These are phyloP conservation scores for Prionailurus viverrinus DNA, from an alignment of 2,113 vertebrate species.

Conservation along the genomic window DNA sequence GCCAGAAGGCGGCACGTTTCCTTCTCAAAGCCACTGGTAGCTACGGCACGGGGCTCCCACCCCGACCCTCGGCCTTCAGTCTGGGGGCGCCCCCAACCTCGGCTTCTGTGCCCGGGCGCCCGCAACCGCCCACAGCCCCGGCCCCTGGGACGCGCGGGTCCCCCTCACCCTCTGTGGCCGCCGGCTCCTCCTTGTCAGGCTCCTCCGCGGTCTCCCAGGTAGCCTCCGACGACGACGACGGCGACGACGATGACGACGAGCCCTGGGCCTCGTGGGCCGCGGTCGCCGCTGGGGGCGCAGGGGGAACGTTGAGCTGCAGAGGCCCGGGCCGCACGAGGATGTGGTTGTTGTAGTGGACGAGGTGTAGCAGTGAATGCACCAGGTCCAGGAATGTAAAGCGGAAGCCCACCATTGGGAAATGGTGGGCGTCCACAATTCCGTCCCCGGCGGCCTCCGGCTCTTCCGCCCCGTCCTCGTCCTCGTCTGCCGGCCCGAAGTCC, in stretches of 20 bases:
- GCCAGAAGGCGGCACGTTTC: not conserved
- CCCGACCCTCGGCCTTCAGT: not conserved
- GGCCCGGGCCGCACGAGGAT: accelerated
- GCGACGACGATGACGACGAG: accelerated
- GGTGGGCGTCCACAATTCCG: accelerated
- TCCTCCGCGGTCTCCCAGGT: not conserved
- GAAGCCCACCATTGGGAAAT: not conserved
- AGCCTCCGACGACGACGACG: too few relatives aligned
- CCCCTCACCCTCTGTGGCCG: not conserved
- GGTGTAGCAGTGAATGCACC: not conserved
- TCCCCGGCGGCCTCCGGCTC: accelerated
- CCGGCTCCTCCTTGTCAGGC: not conserved
- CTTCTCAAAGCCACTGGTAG: not conserved
- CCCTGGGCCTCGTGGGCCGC: not conserved
- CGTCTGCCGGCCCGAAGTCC: not conserved
- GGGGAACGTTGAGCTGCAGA: accelerated
- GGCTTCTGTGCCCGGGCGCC: not conserved
- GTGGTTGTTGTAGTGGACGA: not conserved
- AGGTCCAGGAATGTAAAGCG: accelerated
- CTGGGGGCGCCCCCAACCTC: not conserved
- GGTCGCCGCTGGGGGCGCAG: accelerated
- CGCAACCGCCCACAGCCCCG: not conserved
- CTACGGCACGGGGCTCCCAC: not conserved
- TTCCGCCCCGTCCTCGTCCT: not conserved
- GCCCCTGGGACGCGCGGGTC: not conserved